Base-by-base conservation (phyloP, 2,797 vertebrate species). In the Squalus acanthias region DNA sequence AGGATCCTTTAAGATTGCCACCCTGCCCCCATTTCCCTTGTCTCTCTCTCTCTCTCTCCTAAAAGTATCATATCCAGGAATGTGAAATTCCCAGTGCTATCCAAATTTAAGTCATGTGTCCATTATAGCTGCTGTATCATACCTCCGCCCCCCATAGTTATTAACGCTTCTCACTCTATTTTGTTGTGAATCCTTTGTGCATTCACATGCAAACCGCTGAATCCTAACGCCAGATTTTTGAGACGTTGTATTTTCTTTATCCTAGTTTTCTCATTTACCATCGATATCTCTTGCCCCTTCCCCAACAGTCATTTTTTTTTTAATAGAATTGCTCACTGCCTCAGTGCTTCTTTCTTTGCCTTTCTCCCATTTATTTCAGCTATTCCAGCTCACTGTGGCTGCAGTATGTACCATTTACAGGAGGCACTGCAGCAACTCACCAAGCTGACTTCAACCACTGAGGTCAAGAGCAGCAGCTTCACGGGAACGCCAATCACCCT, bases 131-230 rank as follows among this genome's bases (percentile, higher is more conserved):
- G 24, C n/a, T 63, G 10, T 91, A 5, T 91, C 29, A 91, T 91
- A 91, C 0, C 26, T 60, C 57, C 26, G 3, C 26, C 88, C 29
- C 88, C 12, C 3, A 76, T n/a, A 63, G 57, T 60, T 33, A 91
- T 63, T 91, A 76, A 76, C 33, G 3, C 88, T 33, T 29, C 88
- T 60, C 10, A 91, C 12, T 13, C 24, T 29, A 89, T 89, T 89
- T 91, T 91, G 88, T 26, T 91, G 63, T 33, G 53, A 91, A 91
- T n/a, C 13, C 82, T 91, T 91, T 60, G 57, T 91, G 88, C 29
- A 63, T 33, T 60, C 3, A 60, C 3, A 91, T 33, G 26, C 29
- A 6, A 63, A 13, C 33, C 15, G 24, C 53, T 60, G 82, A 89
- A 57, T 29, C 24, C 57, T 3, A 5, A 15, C 13, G 12, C 10